Base-by-base conservation (phyloP, 2,888 invertebrate species). In the Ichneumoninae sp. region DNA sequence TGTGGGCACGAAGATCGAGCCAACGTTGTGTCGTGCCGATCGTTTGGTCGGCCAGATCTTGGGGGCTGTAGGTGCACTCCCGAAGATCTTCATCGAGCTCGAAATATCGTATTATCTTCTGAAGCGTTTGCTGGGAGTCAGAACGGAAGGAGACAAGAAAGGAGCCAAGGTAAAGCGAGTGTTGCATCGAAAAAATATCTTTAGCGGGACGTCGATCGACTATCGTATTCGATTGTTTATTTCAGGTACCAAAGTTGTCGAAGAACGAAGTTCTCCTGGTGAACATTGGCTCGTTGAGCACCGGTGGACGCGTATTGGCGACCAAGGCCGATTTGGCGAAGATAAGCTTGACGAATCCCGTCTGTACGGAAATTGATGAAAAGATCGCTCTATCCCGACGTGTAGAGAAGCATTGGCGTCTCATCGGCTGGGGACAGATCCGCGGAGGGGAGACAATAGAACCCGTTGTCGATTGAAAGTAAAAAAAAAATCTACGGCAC, bases 401-500 rank as follows among this genome's bases (percentile, higher is more conserved):
- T 94, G 98, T 99, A 60, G 99, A 99, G 92, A 99, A 99, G 94
- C 99, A 99, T 95, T 99, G 99, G 99, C 97, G 99, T 94, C 96
- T 99, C 93, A 99, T 99, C 93, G 99, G 99, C 89, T 99, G 99
- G 99, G 99, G 99, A 89, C 98, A 99, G 94, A 99, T 99, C 94
- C 97, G 98, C 94, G 97, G 98, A 93, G 99, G 99, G 89, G 97
- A 97, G 93, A 98, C 98, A 89, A 98, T 99, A 92, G 97, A 97
- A 91, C 99, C 99, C 22, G 94, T 95, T 57, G 94, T 95, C 87
- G 95, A 95, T 86, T 90, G 90, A 54, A 93, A 92, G 80, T 91
- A 90, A 88, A 83, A 60, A 71, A 70, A 47, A 65, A 40, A 66
- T 36, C 7, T 47, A 52, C 69, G 74, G 30, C 50, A 52, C 66